Conservation (phyloP, 2,113 vertebrate species). For the Actenoides hombroni region DNA sequence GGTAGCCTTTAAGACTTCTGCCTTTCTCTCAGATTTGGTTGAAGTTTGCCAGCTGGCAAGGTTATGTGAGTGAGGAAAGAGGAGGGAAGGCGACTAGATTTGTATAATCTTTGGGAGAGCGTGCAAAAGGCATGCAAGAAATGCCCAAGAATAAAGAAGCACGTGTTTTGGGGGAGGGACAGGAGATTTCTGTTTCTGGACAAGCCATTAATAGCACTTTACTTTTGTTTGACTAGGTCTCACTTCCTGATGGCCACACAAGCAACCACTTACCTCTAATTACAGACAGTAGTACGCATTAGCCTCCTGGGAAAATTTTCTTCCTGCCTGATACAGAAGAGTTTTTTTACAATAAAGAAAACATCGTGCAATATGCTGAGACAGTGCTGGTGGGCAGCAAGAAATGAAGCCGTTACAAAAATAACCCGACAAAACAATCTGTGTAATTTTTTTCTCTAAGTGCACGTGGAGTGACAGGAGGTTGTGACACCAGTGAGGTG, state of each 20-base stretch:
- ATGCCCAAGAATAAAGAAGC: background rate
- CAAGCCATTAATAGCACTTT: background rate
- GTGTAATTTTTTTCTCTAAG: constrained; percentile 34
- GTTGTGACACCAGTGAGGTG: background rate
- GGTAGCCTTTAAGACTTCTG: background rate
- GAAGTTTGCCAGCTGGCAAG: background rate
- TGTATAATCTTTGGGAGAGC: background rate
- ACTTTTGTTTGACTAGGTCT: constrained; percentile 45
- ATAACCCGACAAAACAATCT: background rate
- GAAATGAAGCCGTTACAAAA: constrained; percentile 45
- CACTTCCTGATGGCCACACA: constrained; percentile 75
- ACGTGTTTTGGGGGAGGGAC: background rate
- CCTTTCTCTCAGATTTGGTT: background rate
- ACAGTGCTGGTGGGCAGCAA: constrained; percentile 57
- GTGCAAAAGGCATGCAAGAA: background rate
- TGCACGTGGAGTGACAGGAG: background rate
- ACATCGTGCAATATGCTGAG: constrained; percentile 77
- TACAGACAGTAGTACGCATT: constrained; percentile 75
- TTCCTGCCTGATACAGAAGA: constrained; percentile 67
- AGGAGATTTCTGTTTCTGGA: background rate
- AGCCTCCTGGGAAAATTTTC: constrained; percentile 55
- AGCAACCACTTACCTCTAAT: constrained; percentile 79
- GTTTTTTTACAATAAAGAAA: constrained; percentile 74
- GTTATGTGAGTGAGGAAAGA: background rate
- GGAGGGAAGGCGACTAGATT: background rate